These are phyloP conservation scores for Forbesichthys agassizii DNA, from an alignment of 2,113 vertebrate genomes.

Conservation along the genomic window DNA sequence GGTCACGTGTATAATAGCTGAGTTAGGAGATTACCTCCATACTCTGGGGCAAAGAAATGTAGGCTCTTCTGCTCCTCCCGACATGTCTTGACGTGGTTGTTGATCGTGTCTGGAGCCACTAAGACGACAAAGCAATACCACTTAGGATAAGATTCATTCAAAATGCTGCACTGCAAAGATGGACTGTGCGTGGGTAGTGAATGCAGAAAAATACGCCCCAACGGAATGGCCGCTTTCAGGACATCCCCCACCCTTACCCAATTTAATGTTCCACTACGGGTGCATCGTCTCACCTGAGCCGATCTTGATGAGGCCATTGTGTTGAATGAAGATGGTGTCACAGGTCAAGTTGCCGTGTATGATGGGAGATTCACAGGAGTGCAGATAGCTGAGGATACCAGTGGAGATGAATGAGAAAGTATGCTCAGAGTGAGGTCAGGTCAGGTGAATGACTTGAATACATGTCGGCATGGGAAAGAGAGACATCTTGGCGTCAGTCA, in stretches of 20 bases:
- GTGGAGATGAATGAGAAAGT: not conserved
- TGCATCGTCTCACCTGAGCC: conserved; percentile 84
- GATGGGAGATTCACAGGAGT: conserved; percentile 96
- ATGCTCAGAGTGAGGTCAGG: not conserved
- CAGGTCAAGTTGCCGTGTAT: conserved; percentile 98
- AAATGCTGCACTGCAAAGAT: not conserved
- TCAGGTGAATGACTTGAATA: not conserved
- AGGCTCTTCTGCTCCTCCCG: conserved; percentile 98
- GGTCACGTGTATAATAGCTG: not conserved
- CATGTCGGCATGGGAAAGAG: not conserved
- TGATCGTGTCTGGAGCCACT: conserved; percentile 99
- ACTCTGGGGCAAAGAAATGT: conserved; percentile 98
- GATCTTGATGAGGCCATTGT: conserved; percentile 98
- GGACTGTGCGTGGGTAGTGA: not conserved
- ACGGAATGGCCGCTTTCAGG: not conserved
- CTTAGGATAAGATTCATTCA: not conserved
- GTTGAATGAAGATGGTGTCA: conserved; percentile 99
- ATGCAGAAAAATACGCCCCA: not conserved
- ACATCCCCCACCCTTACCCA: not conserved
- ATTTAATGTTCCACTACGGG: not conserved
- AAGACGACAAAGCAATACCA: not conserved
- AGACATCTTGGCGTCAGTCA: not conserved
- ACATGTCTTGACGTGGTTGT: conserved; percentile 98
- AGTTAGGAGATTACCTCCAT: conserved; percentile 81
- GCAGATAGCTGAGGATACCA: conserved; percentile 85